Evolutionary conservation across 2,797 vertebrate genomes (phyloP), one percentile per base, ranked within the genome.

Genomic region (Esox lucius): DNA sequence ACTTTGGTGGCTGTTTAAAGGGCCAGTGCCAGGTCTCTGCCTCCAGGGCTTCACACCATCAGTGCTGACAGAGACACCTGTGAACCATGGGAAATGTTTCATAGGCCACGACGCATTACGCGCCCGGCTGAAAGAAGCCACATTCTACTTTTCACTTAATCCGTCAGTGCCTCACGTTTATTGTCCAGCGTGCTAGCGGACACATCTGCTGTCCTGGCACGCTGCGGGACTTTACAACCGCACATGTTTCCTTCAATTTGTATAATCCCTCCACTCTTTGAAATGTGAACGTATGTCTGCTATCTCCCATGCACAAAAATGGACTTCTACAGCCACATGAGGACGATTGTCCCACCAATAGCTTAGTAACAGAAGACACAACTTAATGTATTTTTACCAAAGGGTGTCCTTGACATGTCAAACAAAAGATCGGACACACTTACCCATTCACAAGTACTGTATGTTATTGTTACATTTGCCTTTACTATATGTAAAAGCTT

Each of bases 21-120:
- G 91, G 87, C 78, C 90, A 91, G 86, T 86, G 86, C 82, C 80
- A 78, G 89, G 91, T 92, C 89, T 84, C 81, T 90, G 90, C 89
- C 90, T 91, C 86, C 81, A 81, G 90, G 90, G 89, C 88, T 90
- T 92, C 90, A 88, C 91, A 88, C 91, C 89, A 92, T 92, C 90
- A 93, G 85, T 68, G 87, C 89, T 90, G 91, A 93, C 87, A 92
- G 88, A 93, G 88, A 91, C 83, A 87, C 79, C 81, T 91, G 90
- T 92, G 91, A 92, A 92, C 92, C 90, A 85, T 87, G 90, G 89
- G 90, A 93, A 92, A 93, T 92, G 90, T 92, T 92, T 92, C 91
- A 92, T 92, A 87, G 88, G 91, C 93, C 91, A 90, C 85, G 80
- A 91, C 85, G 87, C 90, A 90, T 92, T 92, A 93, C 91, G 85